Evolutionary conservation across 2,888 invertebrate genomes (phyloP).

Genomic region (Parnassius mnemosyne): DNA sequence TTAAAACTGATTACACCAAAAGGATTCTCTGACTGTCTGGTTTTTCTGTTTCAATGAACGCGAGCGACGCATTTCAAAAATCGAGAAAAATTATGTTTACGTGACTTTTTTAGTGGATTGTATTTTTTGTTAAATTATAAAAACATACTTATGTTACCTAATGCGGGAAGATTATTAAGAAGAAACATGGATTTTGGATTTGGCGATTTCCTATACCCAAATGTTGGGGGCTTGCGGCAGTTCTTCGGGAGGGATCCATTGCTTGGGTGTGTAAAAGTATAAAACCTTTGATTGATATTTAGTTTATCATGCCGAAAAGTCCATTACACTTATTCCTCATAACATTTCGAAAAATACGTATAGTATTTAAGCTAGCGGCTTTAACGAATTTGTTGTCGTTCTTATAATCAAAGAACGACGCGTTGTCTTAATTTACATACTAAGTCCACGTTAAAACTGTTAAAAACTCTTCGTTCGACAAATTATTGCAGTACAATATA

Average conservation of each 20-base stretch:
- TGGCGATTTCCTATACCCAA: slow-evolving; percentile 66
- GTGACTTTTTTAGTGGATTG: slow-evolving; percentile 46
- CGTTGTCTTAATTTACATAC: too few species aligned
- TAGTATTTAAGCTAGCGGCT: too few species aligned
- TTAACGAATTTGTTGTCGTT: too few species aligned
- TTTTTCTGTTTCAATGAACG: slow-evolving; percentile 40
- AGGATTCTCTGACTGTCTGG: slow-evolving; percentile 41
- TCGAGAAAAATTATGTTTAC: slow-evolving; percentile 58
- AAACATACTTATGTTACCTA: slow-evolving; percentile 47
- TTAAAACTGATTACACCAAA: too few species aligned
- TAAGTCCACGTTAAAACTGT: too few species aligned
- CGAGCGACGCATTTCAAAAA: slow-evolving; percentile 55
- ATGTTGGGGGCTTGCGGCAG: slow-evolving; percentile 58
- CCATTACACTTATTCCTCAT: too few species aligned
- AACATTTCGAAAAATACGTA: too few species aligned
- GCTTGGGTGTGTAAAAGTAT: slow-evolving; percentile 54
- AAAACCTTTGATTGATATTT: too few species aligned
- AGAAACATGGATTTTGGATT: slow-evolving; percentile 70
- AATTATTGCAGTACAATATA: too few species aligned
- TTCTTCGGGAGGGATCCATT: slow-evolving; percentile 61
- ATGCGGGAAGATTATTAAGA: slow-evolving; percentile 43
- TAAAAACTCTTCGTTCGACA: too few species aligned
- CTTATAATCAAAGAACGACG: too few species aligned
- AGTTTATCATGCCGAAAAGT: too few species aligned
- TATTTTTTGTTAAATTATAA: slow-evolving; percentile 27